Conservation (phyloP, 2,888 invertebrate species). For the Athetis lepigone region DNA sequence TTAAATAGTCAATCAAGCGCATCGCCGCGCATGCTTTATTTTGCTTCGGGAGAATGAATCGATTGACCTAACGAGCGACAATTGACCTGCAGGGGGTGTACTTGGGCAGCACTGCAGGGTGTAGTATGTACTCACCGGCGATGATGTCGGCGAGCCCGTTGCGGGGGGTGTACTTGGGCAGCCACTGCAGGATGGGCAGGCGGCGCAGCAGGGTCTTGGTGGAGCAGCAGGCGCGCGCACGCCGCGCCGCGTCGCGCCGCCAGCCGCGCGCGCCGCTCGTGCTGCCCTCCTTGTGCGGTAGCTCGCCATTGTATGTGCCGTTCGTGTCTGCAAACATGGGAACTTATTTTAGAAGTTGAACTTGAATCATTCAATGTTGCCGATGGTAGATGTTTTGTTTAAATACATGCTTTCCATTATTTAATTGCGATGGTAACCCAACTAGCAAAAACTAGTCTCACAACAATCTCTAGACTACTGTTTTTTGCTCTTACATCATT, state of each 20-base stretch:
- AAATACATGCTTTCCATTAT: too few relatives aligned
- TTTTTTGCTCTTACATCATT: too few relatives aligned
- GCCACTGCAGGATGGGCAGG: constrained; percentile 92
- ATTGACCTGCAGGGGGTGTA: too few relatives aligned
- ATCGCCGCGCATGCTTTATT: constrained; percentile 33
- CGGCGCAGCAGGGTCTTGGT: constrained; percentile 91
- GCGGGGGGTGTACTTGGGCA: constrained; percentile 92
- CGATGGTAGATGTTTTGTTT: too few relatives aligned
- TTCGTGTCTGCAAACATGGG: constrained; percentile 70
- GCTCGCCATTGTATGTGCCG: constrained; percentile 71
- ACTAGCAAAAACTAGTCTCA: too few relatives aligned
- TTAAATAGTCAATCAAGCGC: constrained; percentile 53
- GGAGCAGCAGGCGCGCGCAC: constrained; percentile 90
- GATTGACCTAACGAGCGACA: too few relatives aligned
- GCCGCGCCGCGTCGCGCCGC: constrained; percentile 78
- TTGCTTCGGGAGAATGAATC: constrained; percentile 12
- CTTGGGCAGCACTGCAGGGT: too few relatives aligned
- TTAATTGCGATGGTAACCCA: too few relatives aligned
- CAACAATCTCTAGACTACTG: too few relatives aligned
- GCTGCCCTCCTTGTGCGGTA: constrained; percentile 67
- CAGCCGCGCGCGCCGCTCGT: constrained; percentile 61
- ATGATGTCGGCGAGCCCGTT: constrained; percentile 94
- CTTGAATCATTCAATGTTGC: neutral
- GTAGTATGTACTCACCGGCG: constrained; percentile 90
- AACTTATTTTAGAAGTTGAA: neutral